These are phyloP conservation scores for Plutomurus gul DNA, from an alignment of 1,140 invertebrate genomes.

Conservation along the genomic window DNA sequence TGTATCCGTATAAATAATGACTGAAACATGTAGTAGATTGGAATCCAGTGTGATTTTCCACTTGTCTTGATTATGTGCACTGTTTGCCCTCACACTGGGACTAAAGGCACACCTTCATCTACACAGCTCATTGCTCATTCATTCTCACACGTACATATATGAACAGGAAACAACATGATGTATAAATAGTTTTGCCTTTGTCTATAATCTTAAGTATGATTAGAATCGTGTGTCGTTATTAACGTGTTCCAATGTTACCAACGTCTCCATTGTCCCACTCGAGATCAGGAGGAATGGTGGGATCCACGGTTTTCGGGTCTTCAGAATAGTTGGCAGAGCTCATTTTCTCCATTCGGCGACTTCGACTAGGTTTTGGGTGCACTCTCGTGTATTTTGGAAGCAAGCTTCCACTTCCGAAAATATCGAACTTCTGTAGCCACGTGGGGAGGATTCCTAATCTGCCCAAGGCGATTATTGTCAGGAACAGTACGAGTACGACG, in stretches of 20 bases:
- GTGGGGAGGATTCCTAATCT: conserved; percentile 41
- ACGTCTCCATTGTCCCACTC: conserved; percentile 52
- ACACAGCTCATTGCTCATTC: no score
- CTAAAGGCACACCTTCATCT: no score
- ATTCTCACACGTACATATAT: no score
- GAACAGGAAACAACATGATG: neutral
- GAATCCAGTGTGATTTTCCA: no score
- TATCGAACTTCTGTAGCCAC: conserved; percentile 32
- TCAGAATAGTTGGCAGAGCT: neutral
- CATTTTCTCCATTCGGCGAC: conserved; percentile 19
- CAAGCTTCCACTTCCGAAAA: conserved; percentile 33
- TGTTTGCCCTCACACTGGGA: no score
- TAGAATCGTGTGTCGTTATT: neutral
- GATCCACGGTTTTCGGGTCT: neutral
- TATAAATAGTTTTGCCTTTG: neutral
- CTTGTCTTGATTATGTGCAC: no score
- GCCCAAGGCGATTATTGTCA: conserved; percentile 33
- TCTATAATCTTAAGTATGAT: neutral
- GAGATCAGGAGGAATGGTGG: conserved; percentile 30
- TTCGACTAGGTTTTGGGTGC: conserved; percentile 28
- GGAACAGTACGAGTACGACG: conserved; percentile 30
- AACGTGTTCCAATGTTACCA: conserved; percentile 35
- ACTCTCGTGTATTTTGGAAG: conserved; percentile 45
- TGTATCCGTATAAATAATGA: no score
- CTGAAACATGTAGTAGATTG: no score